These are phyloP conservation scores for Melanophora roralis DNA, from an alignment of 2,888 invertebrate genomes.

Conservation along the genomic window DNA sequence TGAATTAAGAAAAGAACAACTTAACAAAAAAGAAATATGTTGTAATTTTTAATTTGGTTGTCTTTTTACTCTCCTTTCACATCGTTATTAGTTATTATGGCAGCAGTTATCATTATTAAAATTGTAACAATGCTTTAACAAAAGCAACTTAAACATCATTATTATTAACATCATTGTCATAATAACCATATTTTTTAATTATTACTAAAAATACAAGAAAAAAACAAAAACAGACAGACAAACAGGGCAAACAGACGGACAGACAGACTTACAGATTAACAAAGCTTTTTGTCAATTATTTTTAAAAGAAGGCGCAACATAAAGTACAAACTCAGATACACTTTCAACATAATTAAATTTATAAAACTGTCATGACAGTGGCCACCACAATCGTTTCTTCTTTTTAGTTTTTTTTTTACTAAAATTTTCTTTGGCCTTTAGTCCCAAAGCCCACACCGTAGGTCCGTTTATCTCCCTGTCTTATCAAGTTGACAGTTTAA, in stretches of 20 bases:
- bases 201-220: not conserved
- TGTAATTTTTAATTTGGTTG: conserved; percentile 2
- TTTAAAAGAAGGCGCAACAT: not conserved
- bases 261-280: not conserved
- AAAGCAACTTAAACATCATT: conserved; percentile 14
- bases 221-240: not conserved
- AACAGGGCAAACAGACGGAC: not conserved
- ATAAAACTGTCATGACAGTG: conserved; percentile 21
- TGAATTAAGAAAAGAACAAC: not conserved
- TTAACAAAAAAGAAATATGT: not conserved
- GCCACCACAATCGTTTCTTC: not conserved
- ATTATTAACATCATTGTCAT: conserved; percentile 5
- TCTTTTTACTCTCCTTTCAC: not conserved
- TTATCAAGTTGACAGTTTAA: too few species aligned
- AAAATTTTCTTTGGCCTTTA: too few species aligned
- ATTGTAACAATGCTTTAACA: not conserved
- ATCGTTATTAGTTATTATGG: not conserved
- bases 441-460: too few species aligned
- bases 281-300: not conserved
- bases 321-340: not conserved
- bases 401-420: too few species aligned
- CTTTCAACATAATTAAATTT: conserved; percentile 28
- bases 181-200: not conserved
- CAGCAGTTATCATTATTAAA: conserved; percentile 6
- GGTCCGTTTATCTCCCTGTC: too few species aligned